These are phyloP conservation scores for Podargus strigoides DNA, from an alignment of 2,797 vertebrate genomes.

Conservation along the genomic window DNA sequence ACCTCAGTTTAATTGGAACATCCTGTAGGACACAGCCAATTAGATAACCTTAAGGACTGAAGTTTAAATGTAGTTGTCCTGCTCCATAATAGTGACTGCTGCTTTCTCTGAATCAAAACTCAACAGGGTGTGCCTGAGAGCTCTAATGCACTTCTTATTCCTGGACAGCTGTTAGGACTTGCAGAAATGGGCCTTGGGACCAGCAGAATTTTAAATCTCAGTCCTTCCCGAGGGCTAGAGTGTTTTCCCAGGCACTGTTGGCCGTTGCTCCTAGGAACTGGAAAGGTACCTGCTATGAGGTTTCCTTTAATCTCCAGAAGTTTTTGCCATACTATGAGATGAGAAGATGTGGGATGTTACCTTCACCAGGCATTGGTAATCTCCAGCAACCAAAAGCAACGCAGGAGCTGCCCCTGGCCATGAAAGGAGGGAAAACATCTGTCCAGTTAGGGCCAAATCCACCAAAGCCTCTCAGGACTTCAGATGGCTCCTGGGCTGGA, in stretches of 20 bases:
- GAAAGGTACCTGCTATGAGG: not conserved
- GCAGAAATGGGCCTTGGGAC: not conserved
- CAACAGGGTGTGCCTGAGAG: not conserved
- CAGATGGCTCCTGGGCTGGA: not conserved
- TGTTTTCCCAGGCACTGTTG: not conserved
- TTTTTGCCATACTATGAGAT: not conserved
- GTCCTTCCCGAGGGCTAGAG: not conserved
- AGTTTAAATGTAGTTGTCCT: not conserved
- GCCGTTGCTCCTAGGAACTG: not conserved
- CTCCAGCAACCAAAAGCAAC: not conserved
- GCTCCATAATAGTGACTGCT: not conserved
- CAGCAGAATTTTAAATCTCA: not conserved
- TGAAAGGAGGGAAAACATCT: not conserved
- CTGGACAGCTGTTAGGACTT: not conserved
- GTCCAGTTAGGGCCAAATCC: not conserved
- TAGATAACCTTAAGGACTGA: not conserved
- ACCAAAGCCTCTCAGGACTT: not conserved
- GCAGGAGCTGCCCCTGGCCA: not conserved
- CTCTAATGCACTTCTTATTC: not conserved
- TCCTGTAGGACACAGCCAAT: not conserved
- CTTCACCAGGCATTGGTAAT: not conserved
- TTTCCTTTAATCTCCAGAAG: not conserved
- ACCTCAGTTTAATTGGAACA: conserved; percentile 14
- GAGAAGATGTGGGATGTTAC: not conserved
- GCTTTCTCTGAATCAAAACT: not conserved